Evolutionary conservation across 2,888 invertebrate genomes (phyloP), one percentile per base, ranked within the genome.

Genomic region (Drosophila anomalipes): DNA sequence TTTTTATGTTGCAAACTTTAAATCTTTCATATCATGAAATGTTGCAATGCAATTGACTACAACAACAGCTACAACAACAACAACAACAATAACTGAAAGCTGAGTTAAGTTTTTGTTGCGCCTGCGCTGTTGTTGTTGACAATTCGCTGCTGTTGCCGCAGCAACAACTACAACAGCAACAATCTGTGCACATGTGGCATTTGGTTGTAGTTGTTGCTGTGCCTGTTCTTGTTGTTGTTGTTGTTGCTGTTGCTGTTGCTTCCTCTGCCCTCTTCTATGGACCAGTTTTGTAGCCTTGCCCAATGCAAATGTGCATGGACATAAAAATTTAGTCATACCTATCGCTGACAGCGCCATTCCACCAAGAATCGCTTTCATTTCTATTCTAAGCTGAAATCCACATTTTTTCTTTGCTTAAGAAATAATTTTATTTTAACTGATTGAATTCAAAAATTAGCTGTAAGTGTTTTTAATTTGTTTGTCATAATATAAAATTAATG

Each of bases 1-100:
- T 92, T 93, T 93, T 91, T 91, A 91, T 92, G 93, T 92, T 92
- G 91, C 91, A 92, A 91, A 91, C 90, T 91, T 89, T 91, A 91
- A 92, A 92, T 92, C 92, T 91, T 90, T 92, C 90, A 91, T 89
- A 91, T 90, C 92, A 90, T 90, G 85, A 89, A 88, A 84, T 86
- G 91, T 88, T 87, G 87, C 84, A 83, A 85, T 83, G 83, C 80
- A 88, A 90, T 90, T 85, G 90, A 85, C 88, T 82, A 81, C 86
- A 86, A 74, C 85, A 82, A 70, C 86, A 75, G 59, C 88, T 63
- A 41, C 82, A 71, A 58, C 82, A 84, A 26, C 76, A 72, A 4
- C 80, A 78, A 10, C 79, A 80, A 39, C 76, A 73, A 14, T 72
- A 68, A 22, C 75, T 26, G 37, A 37, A 39, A 77, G 44, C 60